Evolutionary conservation across 2,888 invertebrate genomes (phyloP), one percentile per base, ranked within the genome.

Genomic region (Sepioteuthis lessoniana): DNA sequence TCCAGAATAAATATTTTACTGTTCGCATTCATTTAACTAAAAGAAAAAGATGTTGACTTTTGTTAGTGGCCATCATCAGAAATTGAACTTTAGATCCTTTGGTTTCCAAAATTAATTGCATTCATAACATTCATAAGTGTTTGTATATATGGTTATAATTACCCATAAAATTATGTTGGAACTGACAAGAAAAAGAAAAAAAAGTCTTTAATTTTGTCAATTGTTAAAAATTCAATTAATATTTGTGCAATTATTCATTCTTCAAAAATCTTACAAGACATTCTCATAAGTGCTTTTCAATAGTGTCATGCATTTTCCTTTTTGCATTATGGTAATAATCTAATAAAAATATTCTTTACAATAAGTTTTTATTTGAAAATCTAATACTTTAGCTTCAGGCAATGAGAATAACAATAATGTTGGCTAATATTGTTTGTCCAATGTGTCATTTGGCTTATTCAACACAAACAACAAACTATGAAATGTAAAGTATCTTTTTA

Each of bases 351-450:
- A 55, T 55, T 55, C 28, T 55, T 55, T 55, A 25, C 55, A 25
- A 55, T 76, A 76, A 76, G 76, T n/a, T 76, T 76, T n/a, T 76
- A 76, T 76, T 76, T 76, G 76, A 76, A 76, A 76, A 76, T n/a
- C 76, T n/a, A 76, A 76, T 76, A n/a, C n/a, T n/a, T 7, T 76
- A 76, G 31, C 76, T 76, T 31, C 13, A 76, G n/a, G 76, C n/a
- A 76, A 16, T n/a, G 21, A n/a, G n/a, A n/a, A 76, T 50, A 50
- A 50, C 50, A 50, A 25, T 50, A 50, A 50, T 50, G 25, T 25
- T 50, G 25, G 50, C 50, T 50, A 25, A 50, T 50, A 50, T 50
- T 50, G 50, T 50, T 13, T 76, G 31, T 76, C 76, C 76, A 76
- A n/a, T 31, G 31, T 60, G 60, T 60, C 60, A 60, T 76, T 76